Base-by-base conservation (phyloP, 1,140 invertebrate genomes). In the Macrobrachium rosenbergii region DNA sequence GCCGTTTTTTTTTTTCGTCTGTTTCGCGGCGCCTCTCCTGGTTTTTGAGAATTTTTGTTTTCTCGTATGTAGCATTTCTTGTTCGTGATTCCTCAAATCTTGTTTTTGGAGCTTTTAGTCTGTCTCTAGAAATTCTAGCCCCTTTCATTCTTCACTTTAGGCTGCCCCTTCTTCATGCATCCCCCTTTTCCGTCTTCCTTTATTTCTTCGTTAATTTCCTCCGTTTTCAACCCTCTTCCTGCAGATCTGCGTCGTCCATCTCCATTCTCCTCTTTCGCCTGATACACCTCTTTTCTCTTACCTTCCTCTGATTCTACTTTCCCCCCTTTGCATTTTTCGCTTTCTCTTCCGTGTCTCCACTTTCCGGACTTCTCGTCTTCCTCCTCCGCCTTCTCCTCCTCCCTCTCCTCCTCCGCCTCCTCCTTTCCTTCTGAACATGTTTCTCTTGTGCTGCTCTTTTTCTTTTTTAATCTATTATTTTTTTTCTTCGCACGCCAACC, bases 151-250 rank as follows among this genome's bases (percentile, higher is more conserved):
- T 64, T 8, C 43, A 28, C 52, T 43, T 67, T 52, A 67, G 62
- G 64, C 62, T 82, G 43, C 58, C 64, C 72, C 67, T 82, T 45
- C 52, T 59, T 82, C 67, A 52, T 23, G 52, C 80, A 52, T 43
- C 69, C 80, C 59, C 63, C 59, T 28, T 82, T 64, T 82, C 80
- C 59, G 62, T 82, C 80, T 82, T 58, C 59, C 67, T 83, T 69
- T 72, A 45, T 60, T 58, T 75, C 82, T 83, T 69, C 37, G 45
- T 75, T 45, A 75, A 45, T 60, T 58, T 83, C 82, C 60, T 37
- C 62, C 82, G 28, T 37, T 69, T 52, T 52, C 52, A 52, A 52
- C 80, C 64, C 63, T 69, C 80, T 82, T 43, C 37, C 37, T 82
- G 21, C 43, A n/a, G 19, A 14, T 63, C 78, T 80, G 52, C 60